phyloP scores from a whole-genome alignment of 2,888 invertebrate genomes.

The Agrypnus murinus region DNA sequence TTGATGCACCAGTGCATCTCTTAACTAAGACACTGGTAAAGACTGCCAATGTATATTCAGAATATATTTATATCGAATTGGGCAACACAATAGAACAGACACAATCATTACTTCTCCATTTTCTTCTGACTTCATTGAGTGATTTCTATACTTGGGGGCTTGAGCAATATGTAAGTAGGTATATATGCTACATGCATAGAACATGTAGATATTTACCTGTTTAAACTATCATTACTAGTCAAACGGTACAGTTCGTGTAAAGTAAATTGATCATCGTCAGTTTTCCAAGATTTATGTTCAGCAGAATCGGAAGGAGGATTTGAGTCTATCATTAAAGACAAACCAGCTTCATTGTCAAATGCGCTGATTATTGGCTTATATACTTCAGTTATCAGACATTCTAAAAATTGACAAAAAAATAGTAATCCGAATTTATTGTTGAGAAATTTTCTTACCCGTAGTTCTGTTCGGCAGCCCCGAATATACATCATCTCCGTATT shows the following conservation, averaged over 20 bases:
- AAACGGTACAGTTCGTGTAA: conserved; percentile 87
- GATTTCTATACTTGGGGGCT: too few relatives aligned
- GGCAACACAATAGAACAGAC: too few relatives aligned
- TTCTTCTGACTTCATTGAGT: too few relatives aligned
- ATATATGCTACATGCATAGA: too few relatives aligned
- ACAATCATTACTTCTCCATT: too few relatives aligned
- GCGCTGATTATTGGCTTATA: conserved; percentile 95
- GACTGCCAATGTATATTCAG: too few relatives aligned
- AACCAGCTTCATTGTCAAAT: conserved; percentile 83
- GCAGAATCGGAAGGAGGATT: conserved; percentile 71
- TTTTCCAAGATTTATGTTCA: conserved; percentile 87
- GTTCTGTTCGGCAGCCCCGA: not conserved
- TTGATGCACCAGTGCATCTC: too few relatives aligned
- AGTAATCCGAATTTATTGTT: not conserved
- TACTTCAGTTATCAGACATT: conserved; percentile 90
- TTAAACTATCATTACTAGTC: too few relatives aligned
- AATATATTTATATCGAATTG: too few relatives aligned
- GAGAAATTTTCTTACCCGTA: not conserved
- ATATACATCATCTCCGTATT: conserved; percentile 13
- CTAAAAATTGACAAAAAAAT: conserved; percentile 65
- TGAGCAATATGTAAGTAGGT: too few relatives aligned
- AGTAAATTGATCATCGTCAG: conserved; percentile 78
- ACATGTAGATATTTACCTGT: too few relatives aligned
- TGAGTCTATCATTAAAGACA: conserved; percentile 91
- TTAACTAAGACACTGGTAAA: too few relatives aligned